phyloP scores from a whole-genome alignment of 2,888 invertebrate species.

The Oscheius myriophilus region DNA sequence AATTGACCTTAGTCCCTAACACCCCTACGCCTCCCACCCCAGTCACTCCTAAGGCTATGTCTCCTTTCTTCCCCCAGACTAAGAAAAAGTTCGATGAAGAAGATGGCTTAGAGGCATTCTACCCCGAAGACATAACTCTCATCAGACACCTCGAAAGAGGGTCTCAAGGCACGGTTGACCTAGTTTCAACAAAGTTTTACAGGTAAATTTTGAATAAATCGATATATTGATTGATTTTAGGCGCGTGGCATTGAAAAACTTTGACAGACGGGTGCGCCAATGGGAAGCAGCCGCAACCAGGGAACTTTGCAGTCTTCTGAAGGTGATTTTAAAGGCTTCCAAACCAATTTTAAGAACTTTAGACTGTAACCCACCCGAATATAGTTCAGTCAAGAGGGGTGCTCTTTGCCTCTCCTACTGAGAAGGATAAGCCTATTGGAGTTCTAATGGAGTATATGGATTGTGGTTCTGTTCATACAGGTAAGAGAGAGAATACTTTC shows the following conservation, averaged over 20 bases:
- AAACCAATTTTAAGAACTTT: not conserved
- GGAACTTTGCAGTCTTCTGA: slow-evolving; percentile 18
- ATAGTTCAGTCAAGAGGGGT: slow-evolving; percentile 20
- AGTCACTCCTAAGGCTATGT: no score
- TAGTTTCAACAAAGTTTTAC: slow-evolving; percentile 22
- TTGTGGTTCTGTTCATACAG: slow-evolving; percentile 11
- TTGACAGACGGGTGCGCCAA: slow-evolving; percentile 6
- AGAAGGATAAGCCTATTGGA: slow-evolving; percentile 8
- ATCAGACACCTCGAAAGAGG: slow-evolving; percentile 13
- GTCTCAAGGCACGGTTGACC: slow-evolving; percentile 14
- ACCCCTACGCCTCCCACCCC: slow-evolving; percentile 1
- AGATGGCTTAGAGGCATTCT: slow-evolving; percentile 11
- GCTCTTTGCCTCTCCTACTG: slow-evolving; percentile 5
- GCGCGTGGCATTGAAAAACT: slow-evolving; percentile 22
- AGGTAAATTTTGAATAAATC: not conserved
- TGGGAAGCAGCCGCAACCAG: slow-evolving; percentile 11
- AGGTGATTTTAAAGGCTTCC: not conserved
- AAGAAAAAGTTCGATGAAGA: not conserved
- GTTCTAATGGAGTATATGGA: slow-evolving; percentile 28
- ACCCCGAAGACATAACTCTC: slow-evolving; percentile 1
- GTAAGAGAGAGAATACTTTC: not conserved
- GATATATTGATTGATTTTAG: not conserved
- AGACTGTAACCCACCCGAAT: slow-evolving; percentile 21
- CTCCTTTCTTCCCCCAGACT: no score
- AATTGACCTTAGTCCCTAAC: not conserved